Conservation (phyloP, 1,140 invertebrate species). For the Drosophila azteca region DNA sequence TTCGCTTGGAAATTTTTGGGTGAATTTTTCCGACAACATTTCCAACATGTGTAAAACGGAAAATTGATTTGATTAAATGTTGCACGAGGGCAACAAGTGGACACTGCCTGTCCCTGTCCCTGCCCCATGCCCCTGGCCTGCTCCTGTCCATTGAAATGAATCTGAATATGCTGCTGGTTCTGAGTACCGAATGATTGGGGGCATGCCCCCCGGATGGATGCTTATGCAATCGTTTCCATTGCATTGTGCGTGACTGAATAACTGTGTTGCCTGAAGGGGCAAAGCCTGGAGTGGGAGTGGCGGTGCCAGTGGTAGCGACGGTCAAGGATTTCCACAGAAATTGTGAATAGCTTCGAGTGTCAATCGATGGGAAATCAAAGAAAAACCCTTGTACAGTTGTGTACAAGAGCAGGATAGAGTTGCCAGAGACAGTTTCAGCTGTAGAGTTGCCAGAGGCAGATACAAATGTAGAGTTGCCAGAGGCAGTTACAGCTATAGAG, state of each 20-base stretch:
- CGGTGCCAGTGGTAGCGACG: not conserved
- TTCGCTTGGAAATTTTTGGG: conserved; percentile 9
- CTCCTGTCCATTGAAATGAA: conserved; percentile 8
- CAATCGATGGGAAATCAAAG: no score
- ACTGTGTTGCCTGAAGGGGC: conserved; percentile 3
- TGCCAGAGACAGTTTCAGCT: no score
- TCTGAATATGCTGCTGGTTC: not conserved
- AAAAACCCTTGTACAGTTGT: no score
- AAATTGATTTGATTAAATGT: conserved; percentile 73
- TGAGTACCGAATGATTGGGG: conserved; percentile 19
- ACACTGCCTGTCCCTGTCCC: not conserved
- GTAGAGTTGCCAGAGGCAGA: no score
- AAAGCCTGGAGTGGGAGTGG: not conserved
- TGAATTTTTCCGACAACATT: conserved; percentile 42
- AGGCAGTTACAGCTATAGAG: no score
- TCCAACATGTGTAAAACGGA: conserved; percentile 59
- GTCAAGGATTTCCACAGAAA: not conserved
- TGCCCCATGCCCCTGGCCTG: not conserved
- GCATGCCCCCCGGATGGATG: conserved; percentile 1
- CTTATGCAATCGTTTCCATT: conserved; percentile 13
- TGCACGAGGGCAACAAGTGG: conserved; percentile 60
- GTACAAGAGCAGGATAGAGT: no score
- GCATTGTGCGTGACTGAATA: conserved; percentile 42
- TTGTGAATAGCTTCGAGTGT: no score
- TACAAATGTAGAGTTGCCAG: no score